Base-by-base conservation (phyloP, 2,797 vertebrate species). In the Naso thynnoides region DNA sequence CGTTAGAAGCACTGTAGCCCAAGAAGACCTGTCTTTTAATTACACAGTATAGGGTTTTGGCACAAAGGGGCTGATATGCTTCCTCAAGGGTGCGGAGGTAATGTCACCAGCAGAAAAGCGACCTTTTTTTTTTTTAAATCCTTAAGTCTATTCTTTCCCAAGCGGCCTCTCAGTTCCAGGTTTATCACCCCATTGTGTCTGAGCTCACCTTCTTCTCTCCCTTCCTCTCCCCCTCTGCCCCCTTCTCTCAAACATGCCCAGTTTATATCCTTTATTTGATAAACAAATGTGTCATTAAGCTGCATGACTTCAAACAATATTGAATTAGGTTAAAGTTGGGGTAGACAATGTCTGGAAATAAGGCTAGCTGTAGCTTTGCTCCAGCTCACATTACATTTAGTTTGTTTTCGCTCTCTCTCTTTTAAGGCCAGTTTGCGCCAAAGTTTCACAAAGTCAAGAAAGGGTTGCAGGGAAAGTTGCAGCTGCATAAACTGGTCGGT, bases 291-390 rank as follows among this genome's bases (percentile, higher is more conserved):
- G 66, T 75, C 71, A 86, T 90, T 84, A 91, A 75, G 73, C 27
- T 42, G 55, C 73, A 78, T 66, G 38, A 75, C 83, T 33, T 80
- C 76, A 87, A 70, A 84, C 78, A 88, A 84, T 86, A 72, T 89
- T 87, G 88, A 88, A 93, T 92, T 86, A 85, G 76, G 66, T 89
- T 81, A 81, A 92, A n/a, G n/a, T n/a, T n/a, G n/a, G n/a, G n/a
- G n/a, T n/a, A n/a, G n/a, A n/a, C n/a, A n/a, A n/a, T n/a, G n/a
- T n/a, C n/a, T n/a, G n/a, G n/a, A n/a, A n/a, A n/a, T n/a, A n/a
- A n/a, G n/a, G n/a, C n/a, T n/a, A n/a, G n/a, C n/a, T n/a, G n/a
- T n/a, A n/a, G n/a, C n/a, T n/a, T n/a, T n/a, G n/a, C n/a, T n/a
- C n/a, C n/a, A n/a, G n/a, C n/a, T n/a, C n/a, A n/a, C n/a, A n/a